Evolutionary conservation across 2,888 invertebrate genomes (phyloP).

Genomic region (Rotaria socialis): DNA sequence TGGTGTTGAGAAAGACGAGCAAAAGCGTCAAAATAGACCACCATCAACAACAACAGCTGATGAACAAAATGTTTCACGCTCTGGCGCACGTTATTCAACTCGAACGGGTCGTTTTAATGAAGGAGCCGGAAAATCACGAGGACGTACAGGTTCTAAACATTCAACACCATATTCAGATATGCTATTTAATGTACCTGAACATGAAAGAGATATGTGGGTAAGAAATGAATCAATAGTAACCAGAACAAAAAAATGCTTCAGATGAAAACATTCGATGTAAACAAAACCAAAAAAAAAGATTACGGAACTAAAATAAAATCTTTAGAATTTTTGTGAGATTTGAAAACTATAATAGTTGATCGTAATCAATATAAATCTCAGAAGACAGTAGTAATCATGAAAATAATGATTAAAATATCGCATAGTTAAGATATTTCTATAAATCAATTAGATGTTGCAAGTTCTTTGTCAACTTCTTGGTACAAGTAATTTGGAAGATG

Average conservation of each 20-base stretch:
- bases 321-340: too few relatives aligned
- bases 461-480: slow-evolving; percentile 45
- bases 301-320: too few relatives aligned
- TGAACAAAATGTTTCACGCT: slow-evolving; percentile 22
- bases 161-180: neutral
- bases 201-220: slow-evolving; percentile 46
- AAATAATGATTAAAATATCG: too few relatives aligned
- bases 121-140: slow-evolving; percentile 10
- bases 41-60: slow-evolving; percentile 36
- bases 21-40: slow-evolving; percentile 33
- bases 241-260: too few relatives aligned
- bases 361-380: neutral
- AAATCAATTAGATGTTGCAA: slow-evolving; percentile 44
- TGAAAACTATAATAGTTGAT: too few relatives aligned
- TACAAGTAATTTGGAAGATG: slow-evolving; percentile 43
- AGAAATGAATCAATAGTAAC: neutral
- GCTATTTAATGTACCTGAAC: slow-evolving; percentile 31
- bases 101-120: slow-evolving; percentile 19
- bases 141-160: slow-evolving; percentile 30
- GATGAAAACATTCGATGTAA: too few relatives aligned
- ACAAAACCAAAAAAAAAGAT: too few relatives aligned
- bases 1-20: slow-evolving; percentile 28
- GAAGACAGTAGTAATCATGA: too few relatives aligned
- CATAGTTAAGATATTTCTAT: neutral
- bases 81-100: slow-evolving; percentile 38